These are phyloP conservation scores for Ophioninae sp. DNA, from an alignment of 2,888 invertebrate species.

Conservation along the genomic window DNA sequence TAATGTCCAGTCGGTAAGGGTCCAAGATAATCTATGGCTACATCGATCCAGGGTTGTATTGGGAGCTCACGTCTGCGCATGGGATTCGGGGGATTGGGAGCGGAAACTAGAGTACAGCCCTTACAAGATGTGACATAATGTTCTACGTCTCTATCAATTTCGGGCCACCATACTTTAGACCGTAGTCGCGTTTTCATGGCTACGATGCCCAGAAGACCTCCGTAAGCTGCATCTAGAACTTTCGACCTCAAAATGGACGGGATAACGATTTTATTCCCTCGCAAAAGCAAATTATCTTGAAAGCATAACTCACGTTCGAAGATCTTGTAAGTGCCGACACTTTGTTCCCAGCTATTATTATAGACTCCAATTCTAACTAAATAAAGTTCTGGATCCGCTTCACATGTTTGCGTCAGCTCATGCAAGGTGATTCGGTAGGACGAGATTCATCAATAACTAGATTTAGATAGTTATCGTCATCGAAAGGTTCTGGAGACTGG, in stretches of 20 bases:
- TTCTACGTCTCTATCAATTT: not conserved
- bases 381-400: too few relatives aligned
- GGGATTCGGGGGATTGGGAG: not conserved
- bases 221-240: conserved; percentile 68
- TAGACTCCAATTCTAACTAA: too few relatives aligned
- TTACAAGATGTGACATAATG: not conserved
- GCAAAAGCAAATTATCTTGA: conserved; percentile 50
- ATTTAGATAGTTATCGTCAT: not conserved
- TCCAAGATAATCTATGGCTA: not conserved
- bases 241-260: conserved; percentile 53
- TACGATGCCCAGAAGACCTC: conserved; percentile 70
- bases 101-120: not conserved
- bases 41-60: not conserved
- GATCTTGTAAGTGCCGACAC: too few relatives aligned
- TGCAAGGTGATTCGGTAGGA: not conserved
- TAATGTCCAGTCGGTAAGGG: not conserved
- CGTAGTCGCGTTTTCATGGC: conserved; percentile 61
- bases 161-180: not conserved
- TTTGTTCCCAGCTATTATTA: too few relatives aligned
- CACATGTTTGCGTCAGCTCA: too few relatives aligned
- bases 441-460: not conserved
- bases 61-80: not conserved
- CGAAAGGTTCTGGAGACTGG: too few relatives aligned
- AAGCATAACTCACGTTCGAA: conserved; percentile 60
- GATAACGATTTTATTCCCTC: conserved; percentile 62